phyloP scores from a whole-genome alignment of 1,140 invertebrate genomes.

The Acromyrmex heyeri region DNA sequence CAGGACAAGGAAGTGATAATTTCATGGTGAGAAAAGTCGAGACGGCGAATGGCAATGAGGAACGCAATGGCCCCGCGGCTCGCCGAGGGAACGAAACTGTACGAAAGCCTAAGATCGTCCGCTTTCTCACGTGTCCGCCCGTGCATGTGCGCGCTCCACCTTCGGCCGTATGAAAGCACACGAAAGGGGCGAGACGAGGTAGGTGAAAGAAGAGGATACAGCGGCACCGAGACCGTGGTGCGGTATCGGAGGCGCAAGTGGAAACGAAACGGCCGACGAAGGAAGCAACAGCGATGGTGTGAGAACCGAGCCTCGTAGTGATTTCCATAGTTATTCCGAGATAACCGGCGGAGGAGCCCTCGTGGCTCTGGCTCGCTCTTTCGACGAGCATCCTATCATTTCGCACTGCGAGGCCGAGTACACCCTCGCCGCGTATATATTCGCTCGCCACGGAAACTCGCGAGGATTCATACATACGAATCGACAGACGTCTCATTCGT shows the following conservation, averaged over 20 bases:
- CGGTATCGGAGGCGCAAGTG: conserved; percentile 59
- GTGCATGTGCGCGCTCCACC: conserved; percentile 43
- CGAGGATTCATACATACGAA: conserved; percentile 46
- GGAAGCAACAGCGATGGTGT: conserved; percentile 75
- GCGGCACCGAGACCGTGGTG: conserved; percentile 17
- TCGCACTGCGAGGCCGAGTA: conserved; percentile 61
- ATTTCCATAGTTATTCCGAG: conserved; percentile 83
- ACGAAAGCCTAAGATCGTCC: conserved; percentile 55
- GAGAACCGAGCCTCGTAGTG: conserved; percentile 79
- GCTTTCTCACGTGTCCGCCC: conserved; percentile 66
- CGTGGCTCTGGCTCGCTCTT: conserved; percentile 59
- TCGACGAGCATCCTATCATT: conserved; percentile 77
- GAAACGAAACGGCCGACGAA: conserved; percentile 69
- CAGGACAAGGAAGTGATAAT: conserved; percentile 68
- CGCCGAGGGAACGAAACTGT: conserved; percentile 61
- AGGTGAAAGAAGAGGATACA: conserved; percentile 47
- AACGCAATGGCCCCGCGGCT: conserved; percentile 38
- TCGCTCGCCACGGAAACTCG: conserved; percentile 49
- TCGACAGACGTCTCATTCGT: not conserved
- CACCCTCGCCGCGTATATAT: conserved; percentile 60
- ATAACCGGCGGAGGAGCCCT: conserved; percentile 76
- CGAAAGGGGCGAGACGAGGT: conserved; percentile 19
- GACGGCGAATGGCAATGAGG: not conserved
- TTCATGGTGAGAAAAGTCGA: conserved; percentile 61
- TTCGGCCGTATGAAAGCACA: conserved; percentile 21